A percentile compares a stretch with the other conserved stretches of the same genome.
Conservation (phyloP, 1,140 invertebrate genomes). For the Homalodisca vitripennis region DNA sequence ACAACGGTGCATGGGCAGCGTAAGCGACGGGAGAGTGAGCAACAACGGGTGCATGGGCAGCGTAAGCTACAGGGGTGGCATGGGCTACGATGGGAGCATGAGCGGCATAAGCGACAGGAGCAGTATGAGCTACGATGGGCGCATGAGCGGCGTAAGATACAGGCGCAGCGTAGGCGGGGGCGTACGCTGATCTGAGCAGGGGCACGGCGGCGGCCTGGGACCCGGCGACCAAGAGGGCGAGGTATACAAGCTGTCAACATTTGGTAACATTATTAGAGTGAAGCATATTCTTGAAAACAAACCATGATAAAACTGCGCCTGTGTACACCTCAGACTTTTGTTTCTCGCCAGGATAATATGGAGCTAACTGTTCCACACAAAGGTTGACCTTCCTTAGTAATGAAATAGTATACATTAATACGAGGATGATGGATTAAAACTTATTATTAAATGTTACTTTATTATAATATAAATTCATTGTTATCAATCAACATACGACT, state of each 20-base stretch:
- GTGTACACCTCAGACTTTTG: no score
- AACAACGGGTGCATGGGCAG: slow-evolving; percentile 41
- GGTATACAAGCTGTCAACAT: not conserved
- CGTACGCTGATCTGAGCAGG: not conserved
- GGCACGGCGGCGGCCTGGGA: slow-evolving; percentile 10
- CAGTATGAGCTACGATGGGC: slow-evolving; percentile 28
- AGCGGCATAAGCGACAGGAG: slow-evolving; percentile 17
- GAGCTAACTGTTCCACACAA: no score
- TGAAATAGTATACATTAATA: no score
- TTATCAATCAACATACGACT: no score
- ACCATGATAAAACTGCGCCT: no score
- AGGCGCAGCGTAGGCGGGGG: slow-evolving; percentile 21
- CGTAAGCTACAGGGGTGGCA: slow-evolving; percentile 43
- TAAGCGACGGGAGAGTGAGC: slow-evolving; percentile 10
- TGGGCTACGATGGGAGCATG: slow-evolving; percentile 30
- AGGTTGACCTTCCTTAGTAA: no score
- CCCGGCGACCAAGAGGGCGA: slow-evolving; percentile 19
- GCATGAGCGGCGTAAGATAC: slow-evolving; percentile 7
- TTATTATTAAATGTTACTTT: no score
- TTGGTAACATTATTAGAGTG: no score
- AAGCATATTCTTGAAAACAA: no score
- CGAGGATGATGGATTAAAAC: no score
- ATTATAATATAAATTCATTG: no score
- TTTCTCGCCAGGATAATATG: no score
- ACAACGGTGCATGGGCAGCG: slow-evolving; percentile 25